Base-by-base conservation (phyloP, 2,113 vertebrate species). In the Lagopus muta region DNA sequence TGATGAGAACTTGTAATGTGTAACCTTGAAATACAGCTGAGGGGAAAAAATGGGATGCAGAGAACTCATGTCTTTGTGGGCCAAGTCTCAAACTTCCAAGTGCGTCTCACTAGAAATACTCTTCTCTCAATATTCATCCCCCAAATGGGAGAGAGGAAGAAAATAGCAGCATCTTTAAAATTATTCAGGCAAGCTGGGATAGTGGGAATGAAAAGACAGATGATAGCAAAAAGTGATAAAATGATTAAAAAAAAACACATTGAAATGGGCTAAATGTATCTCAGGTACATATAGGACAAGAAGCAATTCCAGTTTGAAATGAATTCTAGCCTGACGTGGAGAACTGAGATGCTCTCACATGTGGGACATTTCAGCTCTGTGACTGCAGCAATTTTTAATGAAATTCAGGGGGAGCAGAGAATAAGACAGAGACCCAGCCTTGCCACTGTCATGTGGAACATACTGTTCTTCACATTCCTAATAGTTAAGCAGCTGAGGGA, bases 331-430 rank as follows among this genome's bases (percentile, higher is more conserved):
- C 40, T 57, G 58, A 34, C 11, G 50, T 8, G 8, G 9, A 27
- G 42, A 73, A 28, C 11, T 13, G 50, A 57, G 79, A 57, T 36
- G 27, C 16, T 94, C 57, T 78, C 45, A 84, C 30, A 82, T 36
- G 52, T 38, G 55, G 57, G 43, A 52, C 64, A 40, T 75, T 83
- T 81, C 61, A 69, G 42, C 52, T 67, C 3, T 0, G 6, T 78
- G 32, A 12, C 5, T 94, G 69, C 47, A 88, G 38, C 3, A 86
- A 76, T 76, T 91, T 94, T 71, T 42, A 77, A 88, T 45, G 34
- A 76, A 79, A 80, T 81, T 20, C 61, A 81, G 36, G 30, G 38
- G 57, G 0, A 0, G 43, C 38, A 65, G 82, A 90, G n/a, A 74
- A 58, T 10, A 34, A 83, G 40, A 58, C 21, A 62, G 77, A 82